A percentile compares a stretch with the other conserved stretches of the same genome.
Evolutionary conservation across 2,888 invertebrate genomes (phyloP).

Genomic region (Hyposoter dolosus): DNA sequence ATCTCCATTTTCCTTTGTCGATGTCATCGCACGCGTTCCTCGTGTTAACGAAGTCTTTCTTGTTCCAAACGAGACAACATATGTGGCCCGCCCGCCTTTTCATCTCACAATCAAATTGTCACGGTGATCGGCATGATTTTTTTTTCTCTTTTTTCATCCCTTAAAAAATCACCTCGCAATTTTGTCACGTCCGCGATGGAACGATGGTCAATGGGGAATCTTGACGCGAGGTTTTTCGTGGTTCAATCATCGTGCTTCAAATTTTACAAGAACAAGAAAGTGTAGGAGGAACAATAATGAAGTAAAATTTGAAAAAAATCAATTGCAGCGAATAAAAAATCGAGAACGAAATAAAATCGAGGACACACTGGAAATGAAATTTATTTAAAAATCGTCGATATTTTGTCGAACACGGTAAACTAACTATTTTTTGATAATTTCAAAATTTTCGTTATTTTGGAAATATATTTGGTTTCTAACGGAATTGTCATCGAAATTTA

Average conservation of each 20-base stretch:
- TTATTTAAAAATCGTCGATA: no score
- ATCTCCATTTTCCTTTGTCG: slow-evolving; percentile 52
- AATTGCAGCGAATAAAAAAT: background rate
- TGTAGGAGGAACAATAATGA: background rate
- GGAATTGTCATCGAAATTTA: no score
- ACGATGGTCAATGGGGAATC: background rate
- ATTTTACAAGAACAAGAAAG: background rate
- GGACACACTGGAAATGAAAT: no score
- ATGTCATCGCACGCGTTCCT: slow-evolving; percentile 57
- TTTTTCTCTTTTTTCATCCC: slow-evolving; percentile 48
- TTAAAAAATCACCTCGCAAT: background rate
- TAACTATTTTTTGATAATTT: no score
- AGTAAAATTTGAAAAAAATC: background rate
- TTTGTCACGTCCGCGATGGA: slow-evolving; percentile 35
- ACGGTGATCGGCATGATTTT: slow-evolving; percentile 60
- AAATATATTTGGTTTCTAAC: no score
- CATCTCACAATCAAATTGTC: slow-evolving; percentile 58
- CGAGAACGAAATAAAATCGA: background rate
- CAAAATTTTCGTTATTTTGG: no score
- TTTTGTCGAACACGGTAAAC: no score
- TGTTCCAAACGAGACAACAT: slow-evolving; percentile 63
- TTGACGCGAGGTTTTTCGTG: background rate
- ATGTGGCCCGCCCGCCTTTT: slow-evolving; percentile 57
- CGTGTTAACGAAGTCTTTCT: slow-evolving; percentile 67
- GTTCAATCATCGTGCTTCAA: background rate